Evolutionary conservation across 2,888 invertebrate genomes (phyloP), one percentile per base, ranked within the genome.

Genomic region (Agonopterix subpropinquella): DNA sequence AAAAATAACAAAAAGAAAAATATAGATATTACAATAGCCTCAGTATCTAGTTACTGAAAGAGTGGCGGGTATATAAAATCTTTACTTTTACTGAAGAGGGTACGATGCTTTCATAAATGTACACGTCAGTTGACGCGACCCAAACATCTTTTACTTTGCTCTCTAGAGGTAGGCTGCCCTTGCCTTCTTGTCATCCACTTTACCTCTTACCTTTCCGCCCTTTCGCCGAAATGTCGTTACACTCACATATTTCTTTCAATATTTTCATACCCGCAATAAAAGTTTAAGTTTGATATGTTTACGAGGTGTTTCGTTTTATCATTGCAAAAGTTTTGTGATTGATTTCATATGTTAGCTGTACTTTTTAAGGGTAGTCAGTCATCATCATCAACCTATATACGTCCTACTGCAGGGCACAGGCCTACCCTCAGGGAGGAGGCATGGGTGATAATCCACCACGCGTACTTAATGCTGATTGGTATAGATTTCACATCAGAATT

Each of bases 101-200:
- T 65, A 57, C 54, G 61, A 66, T 73, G 69, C 72, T 70, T 78
- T 80, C 79, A 80, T 81, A 80, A 80, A 73, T 72, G 69, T 67
- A 73, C 70, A 70, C 71, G 77, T 78, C 77, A 78, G 76, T 71
- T 73, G 74, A 68, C 70, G 70, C 69, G 76, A 73, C 75, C 80
- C 77, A 69, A 77, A 79, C 77, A 76, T 81, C 77, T 77, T 75
- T 79, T 73, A 75, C 71, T 70, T 70, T 61, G 60, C 71, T 75
- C 82, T 78, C 77, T 53, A 72, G 80, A 77, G 77, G 73, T 72
- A 59, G 65, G 67, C 64, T 69, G 68, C 69, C 73, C 70, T 73
- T 70, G 68, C 73, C 70, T 73, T 70, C 72, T 67, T 73, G 71
- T 73, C 77, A 71, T 77, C 74, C 70, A 74, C 74, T 77, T 80